A percentile compares a stretch with the other conserved stretches of the same genome.
Evolutionary conservation across 2,797 vertebrate genomes (phyloP).

Genomic region (Fratercula arctica): DNA sequence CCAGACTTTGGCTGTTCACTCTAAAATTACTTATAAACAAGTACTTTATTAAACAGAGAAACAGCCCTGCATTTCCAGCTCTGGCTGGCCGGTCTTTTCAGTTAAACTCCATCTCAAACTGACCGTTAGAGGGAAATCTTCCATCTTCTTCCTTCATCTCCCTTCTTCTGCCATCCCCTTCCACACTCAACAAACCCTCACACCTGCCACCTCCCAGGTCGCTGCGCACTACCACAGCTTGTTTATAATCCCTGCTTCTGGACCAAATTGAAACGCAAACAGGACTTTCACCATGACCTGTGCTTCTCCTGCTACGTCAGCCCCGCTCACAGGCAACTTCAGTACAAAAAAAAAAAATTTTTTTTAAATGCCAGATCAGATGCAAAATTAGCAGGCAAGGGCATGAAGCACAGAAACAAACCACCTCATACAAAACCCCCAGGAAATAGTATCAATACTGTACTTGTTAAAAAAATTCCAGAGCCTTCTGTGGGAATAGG

Average conservation of each 20-base stretch:
- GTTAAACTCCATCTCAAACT: background rate
- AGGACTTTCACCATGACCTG: too few relatives aligned
- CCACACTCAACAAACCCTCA: background rate
- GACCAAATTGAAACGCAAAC: fast-evolving
- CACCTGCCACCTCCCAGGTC: background rate
- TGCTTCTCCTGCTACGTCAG: background rate
- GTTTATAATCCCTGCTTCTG: background rate
- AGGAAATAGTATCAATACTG: background rate
- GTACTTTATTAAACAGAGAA: background rate
- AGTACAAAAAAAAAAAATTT: fast-evolving
- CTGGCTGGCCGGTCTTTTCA: background rate
- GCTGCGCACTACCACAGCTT: background rate
- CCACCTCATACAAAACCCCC: background rate
- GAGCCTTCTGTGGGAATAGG: background rate
- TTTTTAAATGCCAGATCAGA: background rate
- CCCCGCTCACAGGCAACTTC: background rate
- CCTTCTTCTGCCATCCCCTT: background rate
- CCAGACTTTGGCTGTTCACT: background rate
- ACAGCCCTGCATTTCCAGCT: background rate
- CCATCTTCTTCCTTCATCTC: background rate
- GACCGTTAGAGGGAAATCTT: background rate
- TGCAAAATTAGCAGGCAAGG: background rate
- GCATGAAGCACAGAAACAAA: background rate
- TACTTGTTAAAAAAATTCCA: background rate
- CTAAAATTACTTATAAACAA: background rate